A percentile compares a stretch with the other conserved stretches of the same genome.
phyloP scores from a whole-genome alignment of 2,113 vertebrate genomes.

The Ciconia stormi region DNA sequence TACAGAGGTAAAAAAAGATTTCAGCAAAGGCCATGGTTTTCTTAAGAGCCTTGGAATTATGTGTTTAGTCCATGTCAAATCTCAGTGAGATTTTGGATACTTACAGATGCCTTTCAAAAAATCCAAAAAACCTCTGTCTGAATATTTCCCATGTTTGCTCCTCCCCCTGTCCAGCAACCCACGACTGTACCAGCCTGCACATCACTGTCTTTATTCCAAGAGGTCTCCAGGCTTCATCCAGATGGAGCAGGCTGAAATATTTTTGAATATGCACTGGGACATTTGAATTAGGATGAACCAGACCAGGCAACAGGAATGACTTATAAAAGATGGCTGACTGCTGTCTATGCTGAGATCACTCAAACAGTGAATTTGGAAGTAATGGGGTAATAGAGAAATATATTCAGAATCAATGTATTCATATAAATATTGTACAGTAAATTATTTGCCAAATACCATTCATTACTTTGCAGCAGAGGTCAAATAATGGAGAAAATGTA shows the following conservation, averaged over 20 bases:
- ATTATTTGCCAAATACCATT: constrained; percentile 49
- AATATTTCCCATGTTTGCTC: not conserved
- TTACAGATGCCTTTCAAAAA: not conserved
- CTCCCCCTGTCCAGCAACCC: not conserved
- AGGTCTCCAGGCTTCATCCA: not conserved
- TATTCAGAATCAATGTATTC: constrained; percentile 1
- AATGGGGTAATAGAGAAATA: not conserved
- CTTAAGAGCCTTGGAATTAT: not conserved
- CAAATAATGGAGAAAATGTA: constrained; percentile 52
- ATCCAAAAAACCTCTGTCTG: not conserved
- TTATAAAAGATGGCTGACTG: not conserved
- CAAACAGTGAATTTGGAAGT: not conserved
- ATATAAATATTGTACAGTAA: constrained; percentile 42
- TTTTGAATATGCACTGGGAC: not conserved
- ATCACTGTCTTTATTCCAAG: not conserved
- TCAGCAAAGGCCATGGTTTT: not conserved
- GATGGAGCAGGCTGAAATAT: not conserved
- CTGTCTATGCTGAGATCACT: not conserved
- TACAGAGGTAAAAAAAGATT: not conserved
- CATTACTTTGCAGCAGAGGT: constrained; percentile 22
- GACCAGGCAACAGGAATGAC: not conserved
- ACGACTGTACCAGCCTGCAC: not conserved
- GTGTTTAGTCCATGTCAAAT: not conserved
- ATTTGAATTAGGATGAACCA: not conserved
- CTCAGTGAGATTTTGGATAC: not conserved